Conservation (phyloP, 2,797 vertebrate genomes). For the Thripadectes ignobilis region DNA sequence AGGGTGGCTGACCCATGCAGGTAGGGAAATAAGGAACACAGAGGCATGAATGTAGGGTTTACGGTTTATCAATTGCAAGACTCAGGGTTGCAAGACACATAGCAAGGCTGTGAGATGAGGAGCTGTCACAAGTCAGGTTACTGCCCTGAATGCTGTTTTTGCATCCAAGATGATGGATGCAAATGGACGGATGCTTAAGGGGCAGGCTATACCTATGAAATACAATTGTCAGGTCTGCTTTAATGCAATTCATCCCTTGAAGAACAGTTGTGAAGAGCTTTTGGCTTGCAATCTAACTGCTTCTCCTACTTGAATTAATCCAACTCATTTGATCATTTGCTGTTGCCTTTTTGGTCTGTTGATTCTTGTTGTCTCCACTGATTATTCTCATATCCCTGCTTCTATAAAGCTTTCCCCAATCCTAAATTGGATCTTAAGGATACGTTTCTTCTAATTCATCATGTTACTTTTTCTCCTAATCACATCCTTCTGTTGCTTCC, state of each 20-base stretch:
- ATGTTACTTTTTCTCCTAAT: background rate
- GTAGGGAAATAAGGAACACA: accelerated
- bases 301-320: background rate
- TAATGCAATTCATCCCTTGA: background rate
- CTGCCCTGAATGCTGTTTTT: background rate
- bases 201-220: background rate
- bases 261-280: background rate
- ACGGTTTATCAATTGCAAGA: background rate
- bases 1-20: accelerated
- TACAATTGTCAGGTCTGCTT: background rate
- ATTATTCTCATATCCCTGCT: background rate
- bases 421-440: background rate
- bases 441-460: background rate
- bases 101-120: accelerated
- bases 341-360: background rate
- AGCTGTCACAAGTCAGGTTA: background rate
- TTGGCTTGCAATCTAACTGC: background rate
- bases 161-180: background rate
- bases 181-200: background rate
- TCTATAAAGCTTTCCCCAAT: background rate
- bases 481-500: background rate
- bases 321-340: background rate
- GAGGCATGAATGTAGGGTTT: background rate
- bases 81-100: accelerated
- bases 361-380: background rate